These are phyloP conservation scores for Augochlora pura DNA, from an alignment of 1,140 invertebrate genomes.

Conservation along the genomic window DNA sequence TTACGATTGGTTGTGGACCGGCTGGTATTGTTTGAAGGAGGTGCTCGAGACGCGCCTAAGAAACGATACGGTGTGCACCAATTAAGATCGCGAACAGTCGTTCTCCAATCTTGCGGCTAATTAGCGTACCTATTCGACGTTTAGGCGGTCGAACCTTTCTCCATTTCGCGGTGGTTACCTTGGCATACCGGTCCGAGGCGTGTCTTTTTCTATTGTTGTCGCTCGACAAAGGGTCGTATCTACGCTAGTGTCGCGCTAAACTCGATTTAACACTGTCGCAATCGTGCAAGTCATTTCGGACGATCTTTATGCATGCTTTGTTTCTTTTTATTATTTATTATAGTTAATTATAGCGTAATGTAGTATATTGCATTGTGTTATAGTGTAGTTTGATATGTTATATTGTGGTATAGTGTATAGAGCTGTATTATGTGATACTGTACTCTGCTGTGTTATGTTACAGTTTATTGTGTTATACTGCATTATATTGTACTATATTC, in stretches of 20 bases:
- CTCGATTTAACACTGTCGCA: constrained; percentile 25
- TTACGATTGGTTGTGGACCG: constrained; percentile 39
- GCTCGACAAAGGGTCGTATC: constrained; percentile 32
- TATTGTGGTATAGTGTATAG: too few relatives aligned
- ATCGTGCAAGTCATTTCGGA: background rate
- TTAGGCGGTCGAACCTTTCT: constrained; percentile 23
- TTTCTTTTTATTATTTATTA: too few relatives aligned
- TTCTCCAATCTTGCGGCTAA: constrained; percentile 36
- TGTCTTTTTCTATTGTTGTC: constrained; percentile 59
- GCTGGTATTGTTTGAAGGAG: constrained; percentile 44
- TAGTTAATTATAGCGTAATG: too few relatives aligned
- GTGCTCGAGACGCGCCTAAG: constrained; percentile 2
- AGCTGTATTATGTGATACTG: too few relatives aligned
- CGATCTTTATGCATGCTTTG: too few relatives aligned
- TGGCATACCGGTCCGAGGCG: constrained; percentile 59
- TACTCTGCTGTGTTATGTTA: too few relatives aligned
- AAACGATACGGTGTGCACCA: constrained; percentile 29
- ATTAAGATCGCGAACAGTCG: constrained; percentile 56
- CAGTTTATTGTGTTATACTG: too few relatives aligned
- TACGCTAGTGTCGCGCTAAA: background rate
- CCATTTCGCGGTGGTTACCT: constrained; percentile 36
- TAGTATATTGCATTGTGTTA: too few relatives aligned
- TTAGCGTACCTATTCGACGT: constrained; percentile 43
- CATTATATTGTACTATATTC: too few relatives aligned
- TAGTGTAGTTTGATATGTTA: too few relatives aligned